Evolutionary conservation across 2,888 invertebrate species (phyloP).

Genomic region (Mactromeris polynyma): DNA sequence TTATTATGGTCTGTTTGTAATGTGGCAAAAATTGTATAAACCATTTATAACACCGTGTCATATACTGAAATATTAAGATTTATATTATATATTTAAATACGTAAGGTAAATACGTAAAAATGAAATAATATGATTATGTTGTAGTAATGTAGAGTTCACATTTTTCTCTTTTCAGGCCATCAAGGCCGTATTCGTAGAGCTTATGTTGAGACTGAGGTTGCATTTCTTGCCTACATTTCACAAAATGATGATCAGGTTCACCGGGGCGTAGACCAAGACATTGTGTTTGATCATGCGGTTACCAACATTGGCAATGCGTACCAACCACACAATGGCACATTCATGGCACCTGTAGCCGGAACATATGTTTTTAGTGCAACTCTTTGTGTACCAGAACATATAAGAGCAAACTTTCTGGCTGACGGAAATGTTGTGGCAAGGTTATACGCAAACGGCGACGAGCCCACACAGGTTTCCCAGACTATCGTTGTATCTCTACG

Average conservation of each 20-base stretch:
- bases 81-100: too few species aligned
- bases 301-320: constrained; percentile 28
- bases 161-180: neutral
- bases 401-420: neutral
- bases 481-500: constrained; percentile 1
- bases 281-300: constrained; percentile 19
- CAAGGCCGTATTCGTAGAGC: neutral
- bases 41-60: too few species aligned
- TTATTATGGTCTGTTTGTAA: too few species aligned
- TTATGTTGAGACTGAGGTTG: neutral
- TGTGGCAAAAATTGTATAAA: too few species aligned
- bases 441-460: neutral
- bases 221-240: constrained; percentile 12
- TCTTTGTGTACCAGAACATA: neutral
- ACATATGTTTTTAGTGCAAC: constrained; percentile 18
- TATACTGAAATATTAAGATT: too few species aligned
- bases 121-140: too few species aligned
- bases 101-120: too few species aligned
- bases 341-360: constrained; percentile 20
- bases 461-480: neutral
- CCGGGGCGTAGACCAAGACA: constrained; percentile 10
- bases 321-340: neutral
- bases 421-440: constrained; percentile 4
- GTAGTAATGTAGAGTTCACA: neutral
- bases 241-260: neutral